Conservation (phyloP, 2,888 invertebrate species). For the Acanthopleura granulata region DNA sequence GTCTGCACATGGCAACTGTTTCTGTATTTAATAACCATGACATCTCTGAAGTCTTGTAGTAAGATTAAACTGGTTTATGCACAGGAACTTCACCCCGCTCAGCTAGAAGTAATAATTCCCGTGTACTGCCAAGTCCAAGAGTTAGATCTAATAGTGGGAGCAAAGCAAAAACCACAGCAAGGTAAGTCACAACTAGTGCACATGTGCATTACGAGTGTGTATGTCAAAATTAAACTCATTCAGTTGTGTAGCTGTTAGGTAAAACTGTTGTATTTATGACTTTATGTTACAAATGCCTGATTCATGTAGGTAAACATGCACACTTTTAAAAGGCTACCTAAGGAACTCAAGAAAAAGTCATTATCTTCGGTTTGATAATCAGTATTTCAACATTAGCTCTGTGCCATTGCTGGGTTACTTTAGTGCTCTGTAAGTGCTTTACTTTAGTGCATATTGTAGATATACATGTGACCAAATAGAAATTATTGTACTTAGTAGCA, state of each 20-base stretch:
- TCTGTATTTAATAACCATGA: no score
- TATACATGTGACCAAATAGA: no score
- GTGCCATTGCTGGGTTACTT: no score
- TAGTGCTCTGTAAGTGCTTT: no score
- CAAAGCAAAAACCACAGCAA: not conserved
- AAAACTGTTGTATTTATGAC: not conserved
- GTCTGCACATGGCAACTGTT: no score
- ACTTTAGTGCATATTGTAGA: no score
- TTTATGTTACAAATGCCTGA: not conserved
- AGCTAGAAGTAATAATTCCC: not conserved
- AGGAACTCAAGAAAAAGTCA: no score
- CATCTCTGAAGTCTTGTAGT: not conserved
- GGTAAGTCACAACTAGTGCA: not conserved
- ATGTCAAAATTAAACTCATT: not conserved
- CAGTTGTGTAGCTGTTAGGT: not conserved
- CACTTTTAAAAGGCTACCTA: no score
- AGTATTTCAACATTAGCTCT: not conserved
- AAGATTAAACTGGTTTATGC: not conserved
- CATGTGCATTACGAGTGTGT: not conserved
- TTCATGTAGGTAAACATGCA: not conserved
- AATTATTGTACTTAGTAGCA: no score
- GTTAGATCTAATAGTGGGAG: conserved; percentile 19
- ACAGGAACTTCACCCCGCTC: not conserved
- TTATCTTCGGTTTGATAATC: not conserved
- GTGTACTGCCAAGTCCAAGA: not conserved